These are phyloP conservation scores for Mesopsocus fuscifrons DNA, from an alignment of 2,888 invertebrate species.

Conservation along the genomic window DNA sequence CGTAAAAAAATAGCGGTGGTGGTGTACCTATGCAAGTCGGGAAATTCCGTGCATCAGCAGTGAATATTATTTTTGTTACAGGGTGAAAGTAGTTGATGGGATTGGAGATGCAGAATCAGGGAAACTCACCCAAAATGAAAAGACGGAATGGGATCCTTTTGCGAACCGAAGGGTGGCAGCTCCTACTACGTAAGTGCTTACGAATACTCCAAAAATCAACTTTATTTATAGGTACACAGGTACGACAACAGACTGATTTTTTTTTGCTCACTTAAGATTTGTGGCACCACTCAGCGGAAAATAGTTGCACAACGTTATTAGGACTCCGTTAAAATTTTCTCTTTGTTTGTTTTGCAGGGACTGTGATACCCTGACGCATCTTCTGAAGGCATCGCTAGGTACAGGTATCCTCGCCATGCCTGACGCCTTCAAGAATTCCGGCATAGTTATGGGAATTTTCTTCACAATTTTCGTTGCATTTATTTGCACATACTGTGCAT, in stretches of 20 bases:
- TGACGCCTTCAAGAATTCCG: conserved; percentile 71
- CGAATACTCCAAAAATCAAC: neutral
- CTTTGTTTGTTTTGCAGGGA: conserved; percentile 40
- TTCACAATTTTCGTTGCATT: conserved; percentile 70
- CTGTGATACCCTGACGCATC: conserved; percentile 77
- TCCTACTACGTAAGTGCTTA: conserved; percentile 57
- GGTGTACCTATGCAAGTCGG: no score
- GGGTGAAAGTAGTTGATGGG: conserved; percentile 37
- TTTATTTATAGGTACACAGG: neutral
- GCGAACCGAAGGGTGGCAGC: conserved; percentile 46
- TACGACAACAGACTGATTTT: neutral
- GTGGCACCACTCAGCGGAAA: no score
- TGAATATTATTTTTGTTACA: conserved; percentile 23
- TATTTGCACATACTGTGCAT: conserved; percentile 88
- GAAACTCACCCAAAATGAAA: conserved; percentile 22
- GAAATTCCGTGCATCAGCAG: no score
- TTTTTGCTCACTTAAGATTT: no score
- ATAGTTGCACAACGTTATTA: no score
- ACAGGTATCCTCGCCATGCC: conserved; percentile 95
- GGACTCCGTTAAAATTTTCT: conserved; percentile 14
- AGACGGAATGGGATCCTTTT: conserved; percentile 52
- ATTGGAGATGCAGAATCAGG: conserved; percentile 38
- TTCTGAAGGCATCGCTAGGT: conserved; percentile 88
- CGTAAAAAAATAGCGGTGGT: no score
- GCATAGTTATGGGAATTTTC: conserved; percentile 64